Evolutionary conservation across 2,113 vertebrate genomes (phyloP), one percentile per base, ranked within the genome.

Genomic region (Xenotilapia caudafasciata): DNA sequence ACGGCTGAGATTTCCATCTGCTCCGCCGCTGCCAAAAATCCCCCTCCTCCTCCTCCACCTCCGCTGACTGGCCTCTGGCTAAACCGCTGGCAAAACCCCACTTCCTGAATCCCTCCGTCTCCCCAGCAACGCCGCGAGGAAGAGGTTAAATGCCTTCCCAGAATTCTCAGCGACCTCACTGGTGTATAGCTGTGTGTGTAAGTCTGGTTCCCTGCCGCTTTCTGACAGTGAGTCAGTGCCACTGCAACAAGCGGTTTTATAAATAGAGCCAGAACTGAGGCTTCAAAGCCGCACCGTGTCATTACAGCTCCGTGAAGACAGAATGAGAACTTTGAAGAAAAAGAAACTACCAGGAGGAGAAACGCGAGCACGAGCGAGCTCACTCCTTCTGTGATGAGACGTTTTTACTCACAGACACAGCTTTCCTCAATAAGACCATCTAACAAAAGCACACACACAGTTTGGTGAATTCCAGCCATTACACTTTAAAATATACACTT

Each of bases 181-280:
- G 79, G 77, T 51, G 73, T 62, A 31, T 5, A 23, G 33, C 8
- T 79, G 8, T 60, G 79, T 83, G 79, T 82, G 85, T 81, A 81
- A 88, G 53, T 89, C 84, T 84, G 87, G 83, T 85, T 90, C 87
- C 92, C 90, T 10, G 84, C 93, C 80, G 94, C 80, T 88, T 21
- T 83, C 90, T 90, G 90, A 94, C 94, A 93, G 92, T 88, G 93
- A 93, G 88, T 93, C 93, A 89, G 89, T 90, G 92, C 86, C 91
- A 87, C 93, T 83, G 91, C 77, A 95, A 82, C 90, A 77, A 88
- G 79, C 60, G 62, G 75, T 87, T 92, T 93, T 96, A 96, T 95
- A 96, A 96, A 96, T 96, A 97, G 95, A 94, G 93, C 33, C 87
- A 77, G 94, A 88, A 84, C 45, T 42, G 82, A 62, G 70, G 93